Conservation (phyloP, 2,113 vertebrate genomes). For the Aspiorhynchus laticeps region DNA sequence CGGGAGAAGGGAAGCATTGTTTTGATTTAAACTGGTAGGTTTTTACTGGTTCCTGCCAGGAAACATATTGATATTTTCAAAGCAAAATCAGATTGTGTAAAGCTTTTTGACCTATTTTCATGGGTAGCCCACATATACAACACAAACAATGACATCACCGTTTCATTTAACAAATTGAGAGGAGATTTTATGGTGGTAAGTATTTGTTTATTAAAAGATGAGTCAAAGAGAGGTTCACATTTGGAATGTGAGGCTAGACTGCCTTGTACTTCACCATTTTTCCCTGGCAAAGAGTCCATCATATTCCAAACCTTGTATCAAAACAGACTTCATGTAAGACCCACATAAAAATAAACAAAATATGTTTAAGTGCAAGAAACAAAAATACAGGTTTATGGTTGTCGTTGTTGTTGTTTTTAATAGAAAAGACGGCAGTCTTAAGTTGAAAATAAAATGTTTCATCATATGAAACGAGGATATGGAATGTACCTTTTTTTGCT, state of each 20-base stretch:
- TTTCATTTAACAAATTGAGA: constrained; percentile 79
- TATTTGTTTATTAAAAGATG: constrained; percentile 85
- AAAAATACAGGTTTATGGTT: constrained; percentile 82
- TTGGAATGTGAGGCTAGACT: constrained; percentile 81
- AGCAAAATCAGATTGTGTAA: background rate
- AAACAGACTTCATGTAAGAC: constrained; percentile 81
- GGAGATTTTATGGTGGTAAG: constrained; percentile 78
- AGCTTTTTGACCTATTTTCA: background rate
- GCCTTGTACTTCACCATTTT: constrained; percentile 72
- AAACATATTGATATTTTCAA: constrained; percentile 6
- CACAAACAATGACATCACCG: background rate
- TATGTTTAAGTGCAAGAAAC: constrained; percentile 85
- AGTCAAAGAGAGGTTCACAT: constrained; percentile 81
- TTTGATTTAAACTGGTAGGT: constrained; percentile 31
- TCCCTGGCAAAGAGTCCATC: constrained; percentile 75
- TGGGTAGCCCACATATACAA: background rate
- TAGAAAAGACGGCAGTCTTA: constrained; percentile 80
- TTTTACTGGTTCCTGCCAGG: background rate
- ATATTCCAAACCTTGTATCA: constrained; percentile 78
- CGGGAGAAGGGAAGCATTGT: background rate
- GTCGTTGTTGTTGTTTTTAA: constrained; percentile 57
- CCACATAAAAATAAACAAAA: constrained; percentile 84
- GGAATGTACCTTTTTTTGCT: constrained; percentile 79
- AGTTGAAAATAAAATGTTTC: constrained; percentile 80
- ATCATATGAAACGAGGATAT: constrained; percentile 82